These are phyloP conservation scores for Euplagia quadripunctaria DNA, from an alignment of 2,888 invertebrate species.

Conservation along the genomic window DNA sequence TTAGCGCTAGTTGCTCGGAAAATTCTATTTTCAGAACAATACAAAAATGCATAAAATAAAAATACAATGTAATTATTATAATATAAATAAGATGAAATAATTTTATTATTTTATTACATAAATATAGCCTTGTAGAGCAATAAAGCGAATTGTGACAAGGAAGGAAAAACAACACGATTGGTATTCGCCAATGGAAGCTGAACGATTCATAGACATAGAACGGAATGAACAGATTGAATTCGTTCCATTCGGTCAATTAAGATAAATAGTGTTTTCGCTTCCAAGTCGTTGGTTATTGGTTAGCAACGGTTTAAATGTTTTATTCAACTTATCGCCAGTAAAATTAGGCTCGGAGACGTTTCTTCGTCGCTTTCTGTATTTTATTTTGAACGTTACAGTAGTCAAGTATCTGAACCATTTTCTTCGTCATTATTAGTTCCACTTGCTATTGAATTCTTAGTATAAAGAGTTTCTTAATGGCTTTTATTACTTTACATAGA, in stretches of 20 bases:
- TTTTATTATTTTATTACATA: constrained; percentile 29
- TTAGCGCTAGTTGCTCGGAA: too few species aligned
- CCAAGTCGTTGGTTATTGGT: background rate
- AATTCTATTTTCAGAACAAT: background rate
- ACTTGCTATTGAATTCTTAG: background rate
- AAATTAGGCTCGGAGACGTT: background rate
- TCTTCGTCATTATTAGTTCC: background rate
- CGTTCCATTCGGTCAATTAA: background rate
- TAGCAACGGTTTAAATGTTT: background rate
- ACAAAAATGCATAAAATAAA: background rate
- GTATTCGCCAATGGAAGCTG: constrained; percentile 1
- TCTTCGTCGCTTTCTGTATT: background rate
- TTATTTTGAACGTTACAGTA: background rate
- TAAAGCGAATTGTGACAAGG: background rate
- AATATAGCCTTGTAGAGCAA: constrained; percentile 26
- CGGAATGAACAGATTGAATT: background rate
- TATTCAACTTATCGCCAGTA: background rate
- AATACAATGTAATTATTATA: background rate
- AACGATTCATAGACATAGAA: background rate
- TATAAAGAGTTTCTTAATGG: background rate
- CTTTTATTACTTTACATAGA: background rate
- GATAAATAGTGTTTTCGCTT: constrained; percentile 3
- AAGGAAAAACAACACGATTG: constrained; percentile 8
- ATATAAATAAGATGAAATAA: background rate
- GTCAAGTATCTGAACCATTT: background rate